Percentiles rank a stretch among this genome's conserved stretches.
phyloP scores from a whole-genome alignment of 2,113 vertebrate species.

The Pelvicachromis taeniatus region DNA sequence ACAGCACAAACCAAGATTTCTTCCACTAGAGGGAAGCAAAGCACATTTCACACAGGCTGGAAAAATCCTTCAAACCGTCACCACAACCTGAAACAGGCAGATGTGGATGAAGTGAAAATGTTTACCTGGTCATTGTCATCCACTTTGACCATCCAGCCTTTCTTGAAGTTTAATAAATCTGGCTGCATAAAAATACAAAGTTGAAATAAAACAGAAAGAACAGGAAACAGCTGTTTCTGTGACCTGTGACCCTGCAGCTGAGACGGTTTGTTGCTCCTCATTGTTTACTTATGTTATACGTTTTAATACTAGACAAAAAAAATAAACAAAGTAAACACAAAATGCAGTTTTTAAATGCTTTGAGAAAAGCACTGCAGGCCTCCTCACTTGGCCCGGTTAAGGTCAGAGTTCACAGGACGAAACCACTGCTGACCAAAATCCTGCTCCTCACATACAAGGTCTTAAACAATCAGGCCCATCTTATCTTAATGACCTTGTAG shows the following conservation, averaged over 20 bases:
- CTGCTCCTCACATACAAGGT: no score
- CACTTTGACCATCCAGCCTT: conserved; percentile 73
- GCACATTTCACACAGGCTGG: background rate
- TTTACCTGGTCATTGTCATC: conserved; percentile 57
- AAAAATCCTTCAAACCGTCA: background rate
- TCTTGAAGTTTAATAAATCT: conserved; percentile 73
- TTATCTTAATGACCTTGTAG: no score
- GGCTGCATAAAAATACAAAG: conserved; percentile 38
- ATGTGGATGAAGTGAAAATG: background rate
- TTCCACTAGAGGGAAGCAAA: conserved; percentile 63
- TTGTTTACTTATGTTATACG: background rate
- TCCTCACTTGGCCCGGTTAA: no score
- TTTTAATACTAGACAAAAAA: background rate
- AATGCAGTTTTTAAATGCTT: background rate
- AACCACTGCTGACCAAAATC: no score
- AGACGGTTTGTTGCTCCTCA: background rate
- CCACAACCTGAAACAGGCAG: background rate
- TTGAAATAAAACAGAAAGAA: background rate
- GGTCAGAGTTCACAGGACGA: no score
- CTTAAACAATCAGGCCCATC: no score
- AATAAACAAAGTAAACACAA: background rate
- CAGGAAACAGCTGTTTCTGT: background rate
- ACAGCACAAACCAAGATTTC: conserved; percentile 74
- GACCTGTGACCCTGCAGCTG: background rate
- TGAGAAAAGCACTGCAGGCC: no score